phyloP scores from a whole-genome alignment of 2,113 vertebrate species.

The Ictidomys tridecemlineatus region DNA sequence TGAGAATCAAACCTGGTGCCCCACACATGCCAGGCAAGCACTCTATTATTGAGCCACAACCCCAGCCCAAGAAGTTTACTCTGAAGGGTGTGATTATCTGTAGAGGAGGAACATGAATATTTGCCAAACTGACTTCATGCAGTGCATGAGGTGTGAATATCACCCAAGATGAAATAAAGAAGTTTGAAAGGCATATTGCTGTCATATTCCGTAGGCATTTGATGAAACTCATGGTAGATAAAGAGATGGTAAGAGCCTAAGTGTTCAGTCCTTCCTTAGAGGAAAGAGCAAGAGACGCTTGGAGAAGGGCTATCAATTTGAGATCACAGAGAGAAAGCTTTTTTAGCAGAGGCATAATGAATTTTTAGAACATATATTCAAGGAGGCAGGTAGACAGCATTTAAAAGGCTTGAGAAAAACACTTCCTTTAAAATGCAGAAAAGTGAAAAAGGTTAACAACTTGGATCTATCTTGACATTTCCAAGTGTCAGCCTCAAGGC shows the following conservation, averaged over 20 bases:
- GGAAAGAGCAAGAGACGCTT: constrained; percentile 2
- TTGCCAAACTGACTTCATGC: constrained; percentile 1
- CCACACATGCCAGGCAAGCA: too few species aligned
- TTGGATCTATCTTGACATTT: constrained; percentile 78
- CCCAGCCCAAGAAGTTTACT: not conserved
- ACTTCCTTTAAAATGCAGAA: constrained; percentile 68
- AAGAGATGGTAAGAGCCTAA: not conserved
- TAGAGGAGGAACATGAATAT: not conserved
- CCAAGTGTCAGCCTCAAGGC: constrained; percentile 38
- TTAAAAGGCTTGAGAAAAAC: constrained; percentile 74
- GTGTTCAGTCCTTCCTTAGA: not conserved
- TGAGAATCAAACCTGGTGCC: too few species aligned
- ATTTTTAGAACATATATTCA: constrained; percentile 44
- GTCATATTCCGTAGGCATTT: not conserved
- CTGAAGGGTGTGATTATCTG: not conserved
- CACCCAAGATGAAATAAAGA: not conserved
- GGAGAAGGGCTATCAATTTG: not conserved
- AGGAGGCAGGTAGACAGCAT: constrained; percentile 64
- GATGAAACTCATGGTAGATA: not conserved
- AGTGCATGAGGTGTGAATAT: not conserved
- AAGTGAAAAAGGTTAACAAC: constrained; percentile 76
- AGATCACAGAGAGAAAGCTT: constrained; percentile 18
- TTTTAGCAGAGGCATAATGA: constrained; percentile 32
- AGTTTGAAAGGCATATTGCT: constrained; percentile 3
- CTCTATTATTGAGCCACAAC: too few species aligned